phyloP scores from a whole-genome alignment of 2,113 vertebrate species.

The Channa argus region DNA sequence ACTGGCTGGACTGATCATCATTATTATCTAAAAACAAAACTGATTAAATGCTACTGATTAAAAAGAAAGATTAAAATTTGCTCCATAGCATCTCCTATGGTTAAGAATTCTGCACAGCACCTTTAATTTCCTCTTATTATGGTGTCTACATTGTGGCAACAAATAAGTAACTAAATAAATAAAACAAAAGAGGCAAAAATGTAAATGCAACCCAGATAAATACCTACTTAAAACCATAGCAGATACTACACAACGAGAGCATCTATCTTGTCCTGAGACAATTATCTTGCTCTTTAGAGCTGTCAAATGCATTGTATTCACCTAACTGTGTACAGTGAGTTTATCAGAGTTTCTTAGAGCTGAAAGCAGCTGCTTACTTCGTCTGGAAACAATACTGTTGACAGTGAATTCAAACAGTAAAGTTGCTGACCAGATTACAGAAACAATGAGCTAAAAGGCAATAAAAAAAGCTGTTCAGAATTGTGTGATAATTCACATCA shows the following conservation, averaged over 20 bases:
- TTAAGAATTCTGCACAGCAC: background rate
- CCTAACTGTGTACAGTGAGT: background rate
- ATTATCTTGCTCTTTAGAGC: background rate
- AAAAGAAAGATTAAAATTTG: no score
- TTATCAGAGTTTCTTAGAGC: background rate
- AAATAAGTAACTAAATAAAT: no score
- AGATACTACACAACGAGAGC: background rate
- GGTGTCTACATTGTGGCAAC: no score
- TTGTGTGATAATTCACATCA: background rate
- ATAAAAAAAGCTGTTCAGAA: no score
- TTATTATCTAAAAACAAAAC: no score
- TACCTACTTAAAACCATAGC: background rate
- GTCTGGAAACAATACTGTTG: background rate
- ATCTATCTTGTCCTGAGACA: background rate
- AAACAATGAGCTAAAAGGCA: background rate
- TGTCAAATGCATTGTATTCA: conserved; percentile 2
- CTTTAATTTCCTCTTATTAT: background rate
- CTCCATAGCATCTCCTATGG: background rate
- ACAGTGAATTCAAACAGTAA: background rate
- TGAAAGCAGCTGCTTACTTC: background rate
- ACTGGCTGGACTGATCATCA: no score
- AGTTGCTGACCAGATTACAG: background rate
- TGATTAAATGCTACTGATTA: no score
- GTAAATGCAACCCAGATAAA: background rate
- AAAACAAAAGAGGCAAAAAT: background rate